These are phyloP conservation scores for Crotalus horridus DNA, from an alignment of 2,113 vertebrate genomes.

Conservation along the genomic window DNA sequence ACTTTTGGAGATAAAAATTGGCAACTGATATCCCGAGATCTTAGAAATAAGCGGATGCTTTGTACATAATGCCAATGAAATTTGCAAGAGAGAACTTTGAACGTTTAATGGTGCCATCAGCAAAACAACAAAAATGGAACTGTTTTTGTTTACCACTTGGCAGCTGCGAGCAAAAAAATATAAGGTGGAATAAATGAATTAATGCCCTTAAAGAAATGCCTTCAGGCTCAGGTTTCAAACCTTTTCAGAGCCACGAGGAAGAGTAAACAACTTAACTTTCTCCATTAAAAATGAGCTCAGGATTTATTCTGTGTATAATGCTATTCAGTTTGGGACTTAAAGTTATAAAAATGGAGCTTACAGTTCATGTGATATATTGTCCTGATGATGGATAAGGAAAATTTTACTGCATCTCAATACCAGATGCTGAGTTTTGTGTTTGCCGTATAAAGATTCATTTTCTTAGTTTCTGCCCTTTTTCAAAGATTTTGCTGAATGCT, in stretches of 20 bases:
- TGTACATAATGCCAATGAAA: neutral
- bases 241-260: neutral
- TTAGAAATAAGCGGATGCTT: neutral
- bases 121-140: neutral
- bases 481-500: neutral
- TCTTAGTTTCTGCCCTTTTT: neutral
- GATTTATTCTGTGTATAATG: constrained; percentile 2
- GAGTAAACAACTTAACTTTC: constrained; percentile 7
- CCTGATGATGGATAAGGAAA: neutral
- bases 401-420: neutral
- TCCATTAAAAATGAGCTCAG: neutral
- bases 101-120: neutral
- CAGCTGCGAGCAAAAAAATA: neutral
- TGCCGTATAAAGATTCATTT: neutral
- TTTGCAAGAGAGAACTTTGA: neutral
- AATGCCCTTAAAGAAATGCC: neutral
- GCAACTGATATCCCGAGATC: neutral
- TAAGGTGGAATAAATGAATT: constrained; percentile 12
- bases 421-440: neutral
- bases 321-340: neutral
- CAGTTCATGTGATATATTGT: neutral
- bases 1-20: neutral
- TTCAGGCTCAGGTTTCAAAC: neutral
- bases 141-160: constrained; percentile 2
- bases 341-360: neutral